Percentiles rank a stretch among this genome's conserved stretches.
Evolutionary conservation across 2,113 vertebrate genomes (phyloP).

Genomic region (Rhegmatorhina hoffmannsi): DNA sequence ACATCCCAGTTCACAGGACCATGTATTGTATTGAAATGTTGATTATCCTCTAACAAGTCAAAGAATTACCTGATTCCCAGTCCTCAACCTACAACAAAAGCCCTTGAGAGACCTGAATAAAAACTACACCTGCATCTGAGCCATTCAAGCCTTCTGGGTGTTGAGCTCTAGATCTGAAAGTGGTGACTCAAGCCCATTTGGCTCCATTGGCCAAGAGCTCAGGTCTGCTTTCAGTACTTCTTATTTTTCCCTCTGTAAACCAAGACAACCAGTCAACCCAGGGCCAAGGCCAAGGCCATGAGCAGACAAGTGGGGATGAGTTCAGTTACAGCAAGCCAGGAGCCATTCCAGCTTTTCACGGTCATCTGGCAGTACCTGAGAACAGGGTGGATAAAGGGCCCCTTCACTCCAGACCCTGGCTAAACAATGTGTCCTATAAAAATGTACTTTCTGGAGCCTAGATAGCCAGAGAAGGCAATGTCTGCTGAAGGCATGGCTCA

Average conservation of each 20-base stretch:
- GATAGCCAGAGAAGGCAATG: neutral
- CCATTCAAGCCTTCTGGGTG: neutral
- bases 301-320: neutral
- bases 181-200: neutral
- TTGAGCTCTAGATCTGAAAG: neutral
- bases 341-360: neutral
- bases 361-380: neutral
- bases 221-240: neutral
- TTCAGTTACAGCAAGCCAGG: neutral
- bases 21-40: neutral
- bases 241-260: neutral
- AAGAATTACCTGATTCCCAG: neutral
- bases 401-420: neutral
- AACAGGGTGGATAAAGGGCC: neutral
- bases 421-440: neutral
- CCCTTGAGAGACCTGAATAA: neutral
- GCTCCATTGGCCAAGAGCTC: neutral
- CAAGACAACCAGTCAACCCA: neutral
- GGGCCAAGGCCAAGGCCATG: neutral
- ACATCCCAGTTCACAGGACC: neutral
- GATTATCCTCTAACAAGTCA: neutral
- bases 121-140: neutral
- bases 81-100: neutral
- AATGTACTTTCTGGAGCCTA: neutral
- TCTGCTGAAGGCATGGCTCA: neutral